phyloP scores from a whole-genome alignment of 2,888 invertebrate species.

The Nomada lathburiana region DNA sequence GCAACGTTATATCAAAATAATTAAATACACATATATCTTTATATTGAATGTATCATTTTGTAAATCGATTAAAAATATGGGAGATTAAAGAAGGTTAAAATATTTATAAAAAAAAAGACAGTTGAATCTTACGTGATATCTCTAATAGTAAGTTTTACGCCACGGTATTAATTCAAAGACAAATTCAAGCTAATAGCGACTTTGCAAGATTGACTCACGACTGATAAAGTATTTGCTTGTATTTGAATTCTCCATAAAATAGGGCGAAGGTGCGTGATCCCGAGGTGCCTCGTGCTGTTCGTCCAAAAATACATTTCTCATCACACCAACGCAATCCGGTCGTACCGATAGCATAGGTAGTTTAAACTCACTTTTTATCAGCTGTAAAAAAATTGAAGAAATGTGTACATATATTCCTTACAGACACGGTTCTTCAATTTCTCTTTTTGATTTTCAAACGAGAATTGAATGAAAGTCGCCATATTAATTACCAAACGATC shows the following conservation, averaged over 20 bases:
- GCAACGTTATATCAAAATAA: neutral
- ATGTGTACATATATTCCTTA: neutral
- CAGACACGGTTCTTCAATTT: too few relatives aligned
- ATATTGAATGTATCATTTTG: constrained; percentile 4
- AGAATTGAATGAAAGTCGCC: neutral
- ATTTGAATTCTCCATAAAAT: constrained; percentile 88
- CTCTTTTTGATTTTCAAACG: neutral
- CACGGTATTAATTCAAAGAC: constrained; percentile 67
- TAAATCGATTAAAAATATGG: neutral
- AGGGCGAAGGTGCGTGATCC: constrained; percentile 87
- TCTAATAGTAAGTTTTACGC: neutral
- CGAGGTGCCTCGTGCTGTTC: constrained; percentile 87
- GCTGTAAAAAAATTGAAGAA: constrained; percentile 83
- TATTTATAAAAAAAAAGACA: constrained; percentile 28
- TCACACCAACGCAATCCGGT: constrained; percentile 89
- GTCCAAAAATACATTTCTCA: constrained; percentile 87
- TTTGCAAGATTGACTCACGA: constrained; percentile 84
- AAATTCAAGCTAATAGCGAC: constrained; percentile 28
- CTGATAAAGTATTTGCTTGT: constrained; percentile 88
- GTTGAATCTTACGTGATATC: constrained; percentile 43
- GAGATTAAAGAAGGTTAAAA: neutral
- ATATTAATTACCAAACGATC: constrained; percentile 86
- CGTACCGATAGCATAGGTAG: constrained; percentile 89
- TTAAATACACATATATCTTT: neutral
- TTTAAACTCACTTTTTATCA: constrained; percentile 89